A percentile compares a stretch with the other conserved stretches of the same genome.
Evolutionary conservation across 2,113 vertebrate species (phyloP).

Genomic region (Corythoichthys haematopterus): DNA sequence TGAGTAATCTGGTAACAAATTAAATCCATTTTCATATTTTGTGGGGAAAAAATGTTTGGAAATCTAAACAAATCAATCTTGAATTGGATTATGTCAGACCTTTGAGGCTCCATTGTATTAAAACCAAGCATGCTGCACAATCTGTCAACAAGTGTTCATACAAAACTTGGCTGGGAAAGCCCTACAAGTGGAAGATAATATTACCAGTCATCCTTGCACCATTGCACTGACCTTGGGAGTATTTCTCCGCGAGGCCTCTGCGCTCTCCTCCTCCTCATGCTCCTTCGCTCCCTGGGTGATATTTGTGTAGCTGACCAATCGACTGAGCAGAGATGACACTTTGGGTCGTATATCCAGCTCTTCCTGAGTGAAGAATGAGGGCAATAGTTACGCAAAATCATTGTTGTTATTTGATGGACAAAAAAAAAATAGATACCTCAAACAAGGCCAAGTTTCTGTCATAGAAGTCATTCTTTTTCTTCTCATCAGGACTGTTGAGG

Average conservation of each 20-base stretch:
- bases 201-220: slow-evolving; percentile 22
- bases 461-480: slow-evolving; percentile 87
- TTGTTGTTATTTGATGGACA: not conserved
- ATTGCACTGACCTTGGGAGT: slow-evolving; percentile 78
- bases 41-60: not conserved
- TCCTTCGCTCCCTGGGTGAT: slow-evolving; percentile 95
- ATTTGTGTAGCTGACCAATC: slow-evolving; percentile 94
- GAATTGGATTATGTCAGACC: not conserved
- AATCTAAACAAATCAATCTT: not conserved
- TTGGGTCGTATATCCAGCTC: slow-evolving; percentile 96
- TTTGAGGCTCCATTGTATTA: slow-evolving; percentile 12
- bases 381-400: not conserved
- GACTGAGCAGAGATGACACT: slow-evolving; percentile 92
- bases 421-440: slow-evolving; percentile 77
- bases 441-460: slow-evolving; percentile 95
- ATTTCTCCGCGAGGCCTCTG: slow-evolving; percentile 76
- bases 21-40: not conserved
- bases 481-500: slow-evolving; percentile 76
- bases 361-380: slow-evolving; percentile 73
- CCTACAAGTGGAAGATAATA: slow-evolving; percentile 12
- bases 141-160: slow-evolving; percentile 60
- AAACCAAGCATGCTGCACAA: slow-evolving; percentile 18
- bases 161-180: slow-evolving; percentile 12
- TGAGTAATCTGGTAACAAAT: not conserved
- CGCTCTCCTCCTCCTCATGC: slow-evolving; percentile 90